These are phyloP conservation scores for Poliocrania exsul DNA, from an alignment of 2,797 vertebrate genomes.

Conservation along the genomic window DNA sequence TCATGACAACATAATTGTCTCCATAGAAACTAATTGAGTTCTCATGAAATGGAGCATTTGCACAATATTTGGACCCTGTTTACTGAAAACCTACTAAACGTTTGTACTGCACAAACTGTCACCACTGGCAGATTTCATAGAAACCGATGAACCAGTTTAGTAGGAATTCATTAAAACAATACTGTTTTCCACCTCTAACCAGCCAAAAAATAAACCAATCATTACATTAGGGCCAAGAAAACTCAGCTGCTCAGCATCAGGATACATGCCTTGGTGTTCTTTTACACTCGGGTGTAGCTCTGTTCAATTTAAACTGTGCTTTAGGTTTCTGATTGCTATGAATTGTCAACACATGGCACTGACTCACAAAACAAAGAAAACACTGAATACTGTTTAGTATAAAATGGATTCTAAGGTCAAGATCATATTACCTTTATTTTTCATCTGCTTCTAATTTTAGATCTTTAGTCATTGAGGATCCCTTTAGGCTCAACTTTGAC, in stretches of 20 bases:
- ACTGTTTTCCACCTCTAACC: not conserved
- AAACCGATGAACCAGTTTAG: not conserved
- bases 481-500: not conserved
- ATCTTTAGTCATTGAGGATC: not conserved
- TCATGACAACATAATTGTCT: slow-evolving; percentile 57
- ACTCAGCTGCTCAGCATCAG: not conserved
- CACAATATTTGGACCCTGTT: slow-evolving; percentile 64
- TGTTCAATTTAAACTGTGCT: not conserved
- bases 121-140: slow-evolving; percentile 3
- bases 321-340: not conserved
- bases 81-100: slow-evolving; percentile 53
- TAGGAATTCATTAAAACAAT: not conserved
- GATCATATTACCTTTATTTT: not conserved
- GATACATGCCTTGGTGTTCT: not conserved
- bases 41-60: slow-evolving; percentile 5
- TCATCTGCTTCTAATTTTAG: not conserved
- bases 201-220: not conserved
- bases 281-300: not conserved
- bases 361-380: not conserved
- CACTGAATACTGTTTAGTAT: not conserved
- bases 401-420: not conserved
- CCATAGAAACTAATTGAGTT: slow-evolving; percentile 59
- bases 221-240: not conserved
- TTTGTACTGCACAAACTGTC: not conserved
- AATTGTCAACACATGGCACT: not conserved